Evolutionary conservation across 35 echinoderm and acorn worm genomes (phyloP), one percentile per base, ranked within the genome.

Genomic region (Amphiura filiformis): DNA sequence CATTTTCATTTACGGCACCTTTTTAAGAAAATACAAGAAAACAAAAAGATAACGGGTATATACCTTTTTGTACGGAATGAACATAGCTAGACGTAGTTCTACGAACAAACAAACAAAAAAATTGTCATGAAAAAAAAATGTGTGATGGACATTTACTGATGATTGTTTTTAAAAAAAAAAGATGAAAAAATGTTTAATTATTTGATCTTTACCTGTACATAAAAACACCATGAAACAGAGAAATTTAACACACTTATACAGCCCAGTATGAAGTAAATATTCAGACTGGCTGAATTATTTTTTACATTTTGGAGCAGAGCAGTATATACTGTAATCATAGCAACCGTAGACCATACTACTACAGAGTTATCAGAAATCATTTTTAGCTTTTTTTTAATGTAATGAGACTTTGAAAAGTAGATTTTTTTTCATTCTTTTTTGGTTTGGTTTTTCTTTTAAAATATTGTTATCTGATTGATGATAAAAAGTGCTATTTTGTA

Each of bases 131-230:
- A 70, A 70, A 70, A 70, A 70, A 70, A 70, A 15, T 30, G 61
- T 70, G 61, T 70, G 61, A 70, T 70, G 61, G 61, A 70, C 61
- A 70, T 70, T 70, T 70, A 70, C 28, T 70, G 61, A 70, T 70
- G 61, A n/a, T 18, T 70, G 61, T 70, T 70, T 70, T 70, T 70
- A 70, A 70, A 52, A 52, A 11, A 52, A 70, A 70, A 17, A 47
- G 41, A 70, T 70, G 61, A 70, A 70, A n/a, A 70, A 70, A 13
- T 70, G 61, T 15, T 70, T 13, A 70, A 70, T 70, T 70, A 70
- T 70, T 70, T 70, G 7, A 70, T 70, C 61, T 70, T 70, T 70
- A 70, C 61, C 61, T 70, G 61, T 70, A 70, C 28, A 70, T 70
- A 70, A 26, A 11, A 26, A 15, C 61, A 26, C 28, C 61, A n/a